A percentile compares a stretch with the other conserved stretches of the same genome.
Conservation (phyloP, 1,140 invertebrate genomes). For the Ips typographus region DNA sequence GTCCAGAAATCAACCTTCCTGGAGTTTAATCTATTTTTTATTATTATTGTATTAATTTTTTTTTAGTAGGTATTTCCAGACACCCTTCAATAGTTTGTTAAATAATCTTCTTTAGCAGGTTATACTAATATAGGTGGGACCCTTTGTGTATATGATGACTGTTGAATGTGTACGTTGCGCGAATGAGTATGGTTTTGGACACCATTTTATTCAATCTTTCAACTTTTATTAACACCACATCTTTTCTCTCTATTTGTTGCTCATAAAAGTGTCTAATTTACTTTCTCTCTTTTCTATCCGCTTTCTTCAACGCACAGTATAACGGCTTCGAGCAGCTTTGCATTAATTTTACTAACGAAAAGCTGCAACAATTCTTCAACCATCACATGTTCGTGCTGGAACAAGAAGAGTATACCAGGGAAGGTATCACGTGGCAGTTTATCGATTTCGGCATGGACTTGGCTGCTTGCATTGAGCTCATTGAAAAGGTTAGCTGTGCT, state of each 20-base stretch:
- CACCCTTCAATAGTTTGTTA: too few relatives aligned
- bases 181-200: not conserved
- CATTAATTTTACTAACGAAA: conserved; percentile 99
- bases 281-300: conserved; percentile 39
- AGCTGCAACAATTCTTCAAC: conserved; percentile 97
- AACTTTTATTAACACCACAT: not conserved
- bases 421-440: conserved; percentile 93
- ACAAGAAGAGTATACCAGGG: conserved; percentile 94
- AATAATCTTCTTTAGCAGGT: too few relatives aligned
- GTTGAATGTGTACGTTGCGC: too few relatives aligned
- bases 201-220: not conserved
- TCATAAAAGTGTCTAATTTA: not conserved
- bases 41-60: too few relatives aligned
- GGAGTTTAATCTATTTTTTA: too few relatives aligned
- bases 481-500: conserved; percentile 80
- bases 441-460: conserved; percentile 98
- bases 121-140: too few relatives aligned
- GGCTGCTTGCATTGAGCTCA: conserved; percentile 93
- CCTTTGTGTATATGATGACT: too few relatives aligned
- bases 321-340: conserved; percentile 98
- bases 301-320: conserved; percentile 60
- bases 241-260: not conserved
- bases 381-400: conserved; percentile 98
- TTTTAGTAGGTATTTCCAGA: too few relatives aligned
- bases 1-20: too few relatives aligned